Percentiles rank a stretch among this genome's conserved stretches.
Evolutionary conservation across 2,888 invertebrate genomes (phyloP).

Genomic region (Chydorus sphaericus): DNA sequence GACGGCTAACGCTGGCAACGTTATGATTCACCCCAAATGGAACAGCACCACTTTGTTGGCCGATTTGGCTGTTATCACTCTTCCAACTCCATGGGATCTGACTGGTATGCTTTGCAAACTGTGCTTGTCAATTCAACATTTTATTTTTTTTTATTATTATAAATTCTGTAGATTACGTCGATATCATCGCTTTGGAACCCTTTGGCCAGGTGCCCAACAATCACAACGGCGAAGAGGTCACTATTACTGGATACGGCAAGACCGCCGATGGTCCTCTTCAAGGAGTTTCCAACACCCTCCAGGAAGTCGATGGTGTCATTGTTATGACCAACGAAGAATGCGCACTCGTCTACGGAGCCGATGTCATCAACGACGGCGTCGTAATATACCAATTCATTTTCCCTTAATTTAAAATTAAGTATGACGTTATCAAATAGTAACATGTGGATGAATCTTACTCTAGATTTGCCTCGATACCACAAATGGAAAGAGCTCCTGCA

Average conservation of each 20-base stretch:
- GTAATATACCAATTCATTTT: too few relatives aligned
- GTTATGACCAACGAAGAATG: not conserved
- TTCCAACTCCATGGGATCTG: not conserved
- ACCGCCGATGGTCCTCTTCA: not conserved
- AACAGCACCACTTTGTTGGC: not conserved
- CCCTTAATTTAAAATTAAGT: too few relatives aligned
- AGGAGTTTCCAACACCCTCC: not conserved
- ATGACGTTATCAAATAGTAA: too few relatives aligned
- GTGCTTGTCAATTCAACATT: not conserved
- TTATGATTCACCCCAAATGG: too few relatives aligned
- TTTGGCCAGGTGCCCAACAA: conserved; percentile 2
- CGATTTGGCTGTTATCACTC: not conserved
- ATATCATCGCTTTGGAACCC: conserved; percentile 9
- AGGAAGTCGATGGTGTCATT: not conserved
- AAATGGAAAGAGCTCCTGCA: conserved; percentile 16
- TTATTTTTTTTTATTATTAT: not conserved
- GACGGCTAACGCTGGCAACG: too few relatives aligned
- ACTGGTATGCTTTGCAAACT: not conserved
- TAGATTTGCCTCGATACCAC: conserved; percentile 14
- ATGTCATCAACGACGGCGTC: not conserved
- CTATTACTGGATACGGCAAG: conserved; percentile 7
- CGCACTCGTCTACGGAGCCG: not conserved
- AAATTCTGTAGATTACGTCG: not conserved
- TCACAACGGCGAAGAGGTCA: not conserved
- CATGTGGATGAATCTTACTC: too few relatives aligned